Percentiles rank a stretch among this genome's conserved stretches.
phyloP scores from a whole-genome alignment of 2,113 vertebrate species.

The Rhombomys opimus region DNA sequence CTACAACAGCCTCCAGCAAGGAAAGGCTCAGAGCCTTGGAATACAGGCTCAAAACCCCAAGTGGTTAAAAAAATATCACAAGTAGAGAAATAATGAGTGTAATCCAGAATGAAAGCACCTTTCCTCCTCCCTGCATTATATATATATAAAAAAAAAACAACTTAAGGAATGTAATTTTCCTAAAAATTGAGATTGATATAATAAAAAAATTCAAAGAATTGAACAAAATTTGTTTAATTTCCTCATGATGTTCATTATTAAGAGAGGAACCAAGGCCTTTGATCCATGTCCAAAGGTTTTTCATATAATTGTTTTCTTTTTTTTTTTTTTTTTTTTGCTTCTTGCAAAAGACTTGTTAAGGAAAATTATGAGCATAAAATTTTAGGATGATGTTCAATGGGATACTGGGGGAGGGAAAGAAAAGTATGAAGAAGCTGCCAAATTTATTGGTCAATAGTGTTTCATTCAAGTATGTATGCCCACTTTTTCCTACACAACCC shows the following conservation, averaged over 20 bases:
- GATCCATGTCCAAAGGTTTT: background rate
- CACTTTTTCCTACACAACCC: background rate
- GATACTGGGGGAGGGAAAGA: background rate
- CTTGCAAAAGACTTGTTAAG: background rate
- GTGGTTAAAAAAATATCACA: background rate
- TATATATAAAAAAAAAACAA: background rate
- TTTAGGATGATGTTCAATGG: background rate
- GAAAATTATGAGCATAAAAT: background rate
- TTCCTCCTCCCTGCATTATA: background rate
- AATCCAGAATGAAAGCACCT: background rate
- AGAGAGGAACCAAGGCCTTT: background rate
- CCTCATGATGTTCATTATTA: background rate
- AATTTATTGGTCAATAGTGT: slow-evolving; percentile 48
- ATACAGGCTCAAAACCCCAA: slow-evolving; percentile 19
- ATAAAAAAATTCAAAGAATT: slow-evolving; percentile 1
- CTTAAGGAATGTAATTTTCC: background rate
- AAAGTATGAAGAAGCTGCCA: background rate
- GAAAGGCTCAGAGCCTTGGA: slow-evolving; percentile 53
- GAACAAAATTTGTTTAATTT: background rate
- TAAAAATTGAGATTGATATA: background rate
- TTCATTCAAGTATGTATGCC: background rate
- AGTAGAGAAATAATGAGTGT: background rate
- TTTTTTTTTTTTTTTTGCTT: background rate
- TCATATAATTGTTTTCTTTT: background rate
- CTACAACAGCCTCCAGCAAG: slow-evolving; percentile 34